phyloP scores from a whole-genome alignment of 2,888 invertebrate genomes.

The Brenthis hecate region DNA sequence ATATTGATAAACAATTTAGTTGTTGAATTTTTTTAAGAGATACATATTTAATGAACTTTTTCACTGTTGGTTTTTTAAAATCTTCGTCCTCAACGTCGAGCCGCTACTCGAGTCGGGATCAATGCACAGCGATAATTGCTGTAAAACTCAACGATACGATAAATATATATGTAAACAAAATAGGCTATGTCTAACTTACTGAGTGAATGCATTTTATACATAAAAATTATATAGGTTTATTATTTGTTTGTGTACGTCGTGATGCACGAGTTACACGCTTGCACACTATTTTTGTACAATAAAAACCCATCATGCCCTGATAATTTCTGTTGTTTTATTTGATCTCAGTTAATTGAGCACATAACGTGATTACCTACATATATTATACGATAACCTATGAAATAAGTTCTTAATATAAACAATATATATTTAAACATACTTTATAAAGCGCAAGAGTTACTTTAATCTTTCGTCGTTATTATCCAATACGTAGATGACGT shows the following conservation, averaged over 20 bases:
- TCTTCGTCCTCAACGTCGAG: slow-evolving; percentile 49
- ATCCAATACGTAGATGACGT: slow-evolving; percentile 23
- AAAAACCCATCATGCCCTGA: slow-evolving; percentile 81
- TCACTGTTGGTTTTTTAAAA: slow-evolving; percentile 1
- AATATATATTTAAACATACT: neutral
- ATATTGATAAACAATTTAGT: slow-evolving; percentile 10
- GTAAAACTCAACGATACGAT: slow-evolving; percentile 80
- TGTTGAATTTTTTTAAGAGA: slow-evolving; percentile 1
- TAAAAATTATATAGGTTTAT: slow-evolving; percentile 69
- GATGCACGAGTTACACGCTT: slow-evolving; percentile 79
- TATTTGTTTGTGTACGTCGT: slow-evolving; percentile 78
- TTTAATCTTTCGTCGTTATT: slow-evolving; percentile 13
- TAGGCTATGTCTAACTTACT: slow-evolving; percentile 79
- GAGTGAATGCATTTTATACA: slow-evolving; percentile 82
- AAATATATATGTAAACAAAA: slow-evolving; percentile 64
- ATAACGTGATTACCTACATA: slow-evolving; percentile 14
- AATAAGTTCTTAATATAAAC: neutral
- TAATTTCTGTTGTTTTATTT: slow-evolving; percentile 73
- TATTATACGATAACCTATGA: neutral
- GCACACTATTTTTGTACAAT: slow-evolving; percentile 83
- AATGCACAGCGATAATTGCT: slow-evolving; percentile 61
- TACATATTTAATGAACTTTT: neutral
- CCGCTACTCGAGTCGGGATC: slow-evolving; percentile 62
- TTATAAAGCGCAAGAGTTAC: slow-evolving; percentile 15
- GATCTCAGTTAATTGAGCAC: slow-evolving; percentile 39